Evolutionary conservation across 1,140 invertebrate genomes (phyloP).

Genomic region (Brachionus asplanchnoidis): DNA sequence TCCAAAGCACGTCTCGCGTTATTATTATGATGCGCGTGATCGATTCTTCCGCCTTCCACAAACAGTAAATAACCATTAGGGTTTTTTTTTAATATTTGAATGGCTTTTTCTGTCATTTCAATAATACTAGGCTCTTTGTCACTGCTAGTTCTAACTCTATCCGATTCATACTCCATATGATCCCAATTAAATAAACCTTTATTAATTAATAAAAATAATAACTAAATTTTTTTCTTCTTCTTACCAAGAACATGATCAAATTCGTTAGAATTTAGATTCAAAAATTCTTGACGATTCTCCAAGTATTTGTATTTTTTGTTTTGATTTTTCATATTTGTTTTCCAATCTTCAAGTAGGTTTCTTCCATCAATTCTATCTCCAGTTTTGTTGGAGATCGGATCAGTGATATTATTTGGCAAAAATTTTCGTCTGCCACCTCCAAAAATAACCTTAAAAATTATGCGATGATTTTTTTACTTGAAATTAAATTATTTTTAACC

Average conservation of each 20-base stretch:
- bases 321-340: slow-evolving; percentile 28
- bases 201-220: neutral
- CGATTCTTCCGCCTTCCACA: slow-evolving; percentile 78
- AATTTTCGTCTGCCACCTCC: slow-evolving; percentile 37
- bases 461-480: too few species aligned
- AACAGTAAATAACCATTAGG: slow-evolving; percentile 79
- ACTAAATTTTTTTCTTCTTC: neutral
- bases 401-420: neutral
- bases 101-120: slow-evolving; percentile 78
- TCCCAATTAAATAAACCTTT: slow-evolving; percentile 59
- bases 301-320: neutral
- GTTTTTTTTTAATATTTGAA: slow-evolving; percentile 73
- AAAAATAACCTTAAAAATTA: slow-evolving; percentile 24
- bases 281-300: neutral
- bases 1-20: slow-evolving; percentile 70
- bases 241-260: slow-evolving; percentile 17
- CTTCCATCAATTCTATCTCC: slow-evolving; percentile 27
- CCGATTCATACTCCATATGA: slow-evolving; percentile 70
- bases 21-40: slow-evolving; percentile 77
- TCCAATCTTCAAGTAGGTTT: slow-evolving; percentile 28
- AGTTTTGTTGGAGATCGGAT: neutral
- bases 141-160: slow-evolving; percentile 55
- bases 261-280: slow-evolving; percentile 19
- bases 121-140: slow-evolving; percentile 63
- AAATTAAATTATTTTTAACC: too few species aligned